Percentiles rank a stretch among this genome's conserved stretches.
Evolutionary conservation across 2,797 vertebrate genomes (phyloP).

Genomic region (Ptychadena robeensis): DNA sequence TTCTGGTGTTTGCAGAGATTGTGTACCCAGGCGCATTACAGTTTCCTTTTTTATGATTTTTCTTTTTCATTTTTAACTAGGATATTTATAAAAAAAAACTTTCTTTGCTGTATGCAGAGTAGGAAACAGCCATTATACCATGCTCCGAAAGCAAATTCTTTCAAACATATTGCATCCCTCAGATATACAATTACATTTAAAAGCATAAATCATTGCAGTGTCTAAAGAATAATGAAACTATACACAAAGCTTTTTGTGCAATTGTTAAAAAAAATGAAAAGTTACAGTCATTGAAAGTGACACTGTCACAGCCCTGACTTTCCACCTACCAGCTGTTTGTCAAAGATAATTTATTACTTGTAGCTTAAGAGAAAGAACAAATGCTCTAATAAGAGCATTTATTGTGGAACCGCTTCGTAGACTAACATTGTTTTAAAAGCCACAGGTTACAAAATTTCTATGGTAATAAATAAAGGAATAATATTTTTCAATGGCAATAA

Average conservation of each 20-base stretch:
- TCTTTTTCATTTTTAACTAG: too few relatives aligned
- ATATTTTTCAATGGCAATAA: background rate
- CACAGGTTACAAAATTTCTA: background rate
- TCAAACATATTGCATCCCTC: background rate
- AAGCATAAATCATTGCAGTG: background rate
- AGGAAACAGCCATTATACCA: background rate
- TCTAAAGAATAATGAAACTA: background rate
- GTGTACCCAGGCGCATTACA: too few relatives aligned
- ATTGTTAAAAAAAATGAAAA: constrained; percentile 17
- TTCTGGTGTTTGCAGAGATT: too few relatives aligned
- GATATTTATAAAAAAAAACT: background rate
- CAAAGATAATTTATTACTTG: constrained; percentile 40
- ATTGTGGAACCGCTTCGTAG: background rate
- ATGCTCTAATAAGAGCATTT: constrained; percentile 18
- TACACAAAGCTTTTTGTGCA: background rate
- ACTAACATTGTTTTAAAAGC: background rate
- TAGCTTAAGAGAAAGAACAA: background rate
- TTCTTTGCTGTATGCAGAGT: too few relatives aligned
- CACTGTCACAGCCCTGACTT: constrained; percentile 31
- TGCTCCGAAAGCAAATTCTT: too few relatives aligned
- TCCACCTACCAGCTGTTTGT: constrained; percentile 34
- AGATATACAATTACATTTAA: background rate
- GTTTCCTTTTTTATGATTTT: too few relatives aligned
- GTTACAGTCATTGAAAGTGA: constrained; percentile 22
- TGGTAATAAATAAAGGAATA: background rate